These are phyloP conservation scores for Hippasteria phrygiana DNA, from an alignment of 53 echinoderm and acorn worm genomes.

Conservation along the genomic window DNA sequence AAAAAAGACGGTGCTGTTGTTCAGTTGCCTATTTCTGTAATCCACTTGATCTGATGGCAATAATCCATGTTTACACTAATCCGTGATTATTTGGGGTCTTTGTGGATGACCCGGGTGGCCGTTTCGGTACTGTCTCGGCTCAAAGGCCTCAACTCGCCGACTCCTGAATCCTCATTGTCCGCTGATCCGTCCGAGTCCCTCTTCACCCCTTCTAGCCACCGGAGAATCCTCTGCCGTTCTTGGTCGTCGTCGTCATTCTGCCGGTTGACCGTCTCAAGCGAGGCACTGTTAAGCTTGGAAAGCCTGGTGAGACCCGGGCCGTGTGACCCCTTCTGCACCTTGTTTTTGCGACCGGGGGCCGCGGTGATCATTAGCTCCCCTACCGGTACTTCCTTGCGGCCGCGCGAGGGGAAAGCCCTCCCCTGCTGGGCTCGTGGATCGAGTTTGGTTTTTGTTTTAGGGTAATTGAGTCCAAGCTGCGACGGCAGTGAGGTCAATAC, in stretches of 20 bases:
- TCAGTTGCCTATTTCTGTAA: no score
- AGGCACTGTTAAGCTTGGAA: conserved; percentile 34
- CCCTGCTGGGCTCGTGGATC: background rate
- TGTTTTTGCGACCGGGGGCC: background rate
- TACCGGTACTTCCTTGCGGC: conserved; percentile 2
- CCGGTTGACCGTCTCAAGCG: conserved; percentile 24
- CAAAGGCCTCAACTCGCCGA: conserved; percentile 23
- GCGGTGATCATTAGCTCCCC: conserved; percentile 21
- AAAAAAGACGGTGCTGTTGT: no score
- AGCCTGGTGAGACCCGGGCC: background rate
- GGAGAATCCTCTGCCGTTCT: conserved; percentile 9
- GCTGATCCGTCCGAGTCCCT: background rate
- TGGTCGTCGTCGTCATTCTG: background rate
- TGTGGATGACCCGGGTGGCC: conserved; percentile 35
- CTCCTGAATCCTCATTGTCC: conserved; percentile 18
- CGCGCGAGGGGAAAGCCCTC: background rate
- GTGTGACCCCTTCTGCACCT: background rate
- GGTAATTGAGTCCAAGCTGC: background rate
- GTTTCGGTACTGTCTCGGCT: conserved; percentile 23
- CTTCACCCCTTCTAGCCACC: conserved; percentile 46
- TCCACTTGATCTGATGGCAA: background rate
- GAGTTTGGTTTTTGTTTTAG: background rate
- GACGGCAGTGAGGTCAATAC: background rate
- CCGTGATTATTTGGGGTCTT: conserved; percentile 9
- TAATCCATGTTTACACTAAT: background rate